Percentiles rank a stretch among this genome's conserved stretches.
These are phyloP conservation scores for Phoeniculus purpureus DNA, from an alignment of 2,797 vertebrate genomes.

Conservation along the genomic window DNA sequence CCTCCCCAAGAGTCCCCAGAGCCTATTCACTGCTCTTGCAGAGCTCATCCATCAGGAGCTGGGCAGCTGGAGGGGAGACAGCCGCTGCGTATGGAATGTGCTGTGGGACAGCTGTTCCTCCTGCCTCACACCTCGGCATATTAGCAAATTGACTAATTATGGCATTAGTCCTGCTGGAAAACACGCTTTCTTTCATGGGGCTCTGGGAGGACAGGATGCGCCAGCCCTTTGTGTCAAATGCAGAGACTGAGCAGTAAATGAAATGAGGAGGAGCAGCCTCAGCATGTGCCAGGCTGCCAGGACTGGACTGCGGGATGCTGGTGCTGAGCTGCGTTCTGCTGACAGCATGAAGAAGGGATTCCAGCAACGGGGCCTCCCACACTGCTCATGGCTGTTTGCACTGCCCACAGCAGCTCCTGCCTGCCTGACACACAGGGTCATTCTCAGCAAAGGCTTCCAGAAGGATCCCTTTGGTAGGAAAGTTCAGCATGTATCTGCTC, in stretches of 20 bases:
- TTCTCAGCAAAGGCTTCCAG: constrained; percentile 19
- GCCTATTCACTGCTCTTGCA: background rate
- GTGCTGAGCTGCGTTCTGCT: background rate
- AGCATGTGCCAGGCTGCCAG: background rate
- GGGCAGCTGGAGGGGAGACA: constrained; percentile 22
- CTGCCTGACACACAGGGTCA: background rate
- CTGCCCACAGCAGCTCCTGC: background rate
- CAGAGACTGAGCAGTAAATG: background rate
- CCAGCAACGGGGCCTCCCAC: background rate
- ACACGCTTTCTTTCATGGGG: background rate
- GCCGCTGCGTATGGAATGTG: background rate
- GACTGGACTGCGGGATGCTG: background rate
- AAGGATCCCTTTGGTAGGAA: background rate
- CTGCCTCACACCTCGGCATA: constrained; percentile 23
- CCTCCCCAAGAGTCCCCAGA: background rate
- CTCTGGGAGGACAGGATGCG: background rate
- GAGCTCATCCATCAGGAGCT: background rate
- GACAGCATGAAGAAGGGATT: background rate
- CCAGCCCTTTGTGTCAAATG: background rate
- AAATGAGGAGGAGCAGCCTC: background rate
- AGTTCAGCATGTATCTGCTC: background rate
- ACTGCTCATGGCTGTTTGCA: background rate
- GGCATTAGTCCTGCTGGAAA: background rate
- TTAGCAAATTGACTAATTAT: constrained; percentile 38
- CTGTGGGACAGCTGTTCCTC: constrained; percentile 25